These are phyloP conservation scores for Ridgeia piscesae DNA, from an alignment of 1,140 invertebrate species.

Conservation along the genomic window DNA sequence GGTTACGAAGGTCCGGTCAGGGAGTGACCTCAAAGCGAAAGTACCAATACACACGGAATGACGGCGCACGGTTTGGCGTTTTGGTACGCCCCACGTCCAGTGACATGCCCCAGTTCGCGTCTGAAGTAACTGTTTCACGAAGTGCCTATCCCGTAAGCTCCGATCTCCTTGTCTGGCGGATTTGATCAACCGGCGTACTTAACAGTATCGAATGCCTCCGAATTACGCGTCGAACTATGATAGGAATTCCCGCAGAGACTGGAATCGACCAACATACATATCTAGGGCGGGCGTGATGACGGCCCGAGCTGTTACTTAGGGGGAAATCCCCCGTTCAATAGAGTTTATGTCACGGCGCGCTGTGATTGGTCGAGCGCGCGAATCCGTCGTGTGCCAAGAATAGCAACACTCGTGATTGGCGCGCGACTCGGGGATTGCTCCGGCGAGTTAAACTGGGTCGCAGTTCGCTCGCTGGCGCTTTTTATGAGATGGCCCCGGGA, in stretches of 20 bases:
- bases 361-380: neutral
- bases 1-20: neutral
- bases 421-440: neutral
- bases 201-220: neutral
- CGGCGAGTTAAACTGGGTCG: neutral
- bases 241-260: neutral
- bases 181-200: neutral
- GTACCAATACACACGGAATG: neutral
- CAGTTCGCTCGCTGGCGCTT: neutral
- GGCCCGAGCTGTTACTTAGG: neutral
- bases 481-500: neutral
- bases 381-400: neutral
- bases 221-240: neutral
- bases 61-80: neutral
- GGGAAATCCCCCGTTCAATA: neutral
- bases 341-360: neutral
- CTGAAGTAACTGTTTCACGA: neutral
- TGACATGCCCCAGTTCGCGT: neutral
- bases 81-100: neutral
- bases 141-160: neutral
- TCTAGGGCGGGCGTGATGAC: neutral
- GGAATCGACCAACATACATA: neutral
- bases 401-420: neutral
- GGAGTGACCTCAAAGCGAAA: neutral
- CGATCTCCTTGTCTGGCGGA: neutral